Evolutionary conservation across 2,113 vertebrate genomes (phyloP).

Genomic region (Gallinago paraguaiae): DNA sequence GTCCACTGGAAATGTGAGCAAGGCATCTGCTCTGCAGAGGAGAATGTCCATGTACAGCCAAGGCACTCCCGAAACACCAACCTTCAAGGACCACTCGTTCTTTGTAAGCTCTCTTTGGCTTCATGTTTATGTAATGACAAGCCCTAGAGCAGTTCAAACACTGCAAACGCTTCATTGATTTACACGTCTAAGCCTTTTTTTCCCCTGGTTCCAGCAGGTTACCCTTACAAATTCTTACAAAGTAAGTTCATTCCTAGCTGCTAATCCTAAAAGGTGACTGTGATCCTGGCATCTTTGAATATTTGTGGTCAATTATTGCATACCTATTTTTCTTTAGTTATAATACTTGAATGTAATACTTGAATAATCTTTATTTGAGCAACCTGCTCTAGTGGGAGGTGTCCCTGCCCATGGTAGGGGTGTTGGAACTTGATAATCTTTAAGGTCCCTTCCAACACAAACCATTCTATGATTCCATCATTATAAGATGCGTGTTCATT

Average conservation of each 20-base stretch:
- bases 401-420: too few species aligned
- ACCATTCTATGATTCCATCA: too few species aligned
- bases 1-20: conserved; percentile 87
- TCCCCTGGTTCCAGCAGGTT: not conserved
- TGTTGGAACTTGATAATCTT: too few species aligned
- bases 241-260: not conserved
- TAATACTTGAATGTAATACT: not conserved
- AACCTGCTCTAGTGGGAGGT: too few species aligned
- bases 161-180: not conserved
- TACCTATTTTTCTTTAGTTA: not conserved
- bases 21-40: conserved; percentile 89
- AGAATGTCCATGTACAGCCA: conserved; percentile 96
- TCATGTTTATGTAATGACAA: not conserved
- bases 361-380: not conserved
- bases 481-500: not conserved
- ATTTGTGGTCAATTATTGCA: not conserved
- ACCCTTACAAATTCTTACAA: not conserved
- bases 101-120: conserved; percentile 84
- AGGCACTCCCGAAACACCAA: conserved; percentile 94
- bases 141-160: not conserved
- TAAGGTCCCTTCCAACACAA: too few species aligned
- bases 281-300: not conserved
- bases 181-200: not conserved
- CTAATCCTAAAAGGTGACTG: not conserved
- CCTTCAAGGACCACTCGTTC: conserved; percentile 92